These are phyloP conservation scores for Stegostoma tigrinum DNA, from an alignment of 2,113 vertebrate species.

Conservation along the genomic window DNA sequence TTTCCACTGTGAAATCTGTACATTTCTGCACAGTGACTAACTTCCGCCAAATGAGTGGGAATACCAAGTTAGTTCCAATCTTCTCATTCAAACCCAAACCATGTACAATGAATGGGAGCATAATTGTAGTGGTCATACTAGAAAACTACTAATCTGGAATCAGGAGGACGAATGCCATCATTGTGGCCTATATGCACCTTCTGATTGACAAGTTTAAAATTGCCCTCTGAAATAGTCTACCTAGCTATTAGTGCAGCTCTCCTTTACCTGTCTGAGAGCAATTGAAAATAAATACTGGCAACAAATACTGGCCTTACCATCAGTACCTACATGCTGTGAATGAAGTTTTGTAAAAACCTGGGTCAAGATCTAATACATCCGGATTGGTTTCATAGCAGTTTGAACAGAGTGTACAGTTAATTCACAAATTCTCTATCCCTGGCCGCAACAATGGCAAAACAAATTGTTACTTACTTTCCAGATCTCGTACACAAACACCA, in stretches of 20 bases:
- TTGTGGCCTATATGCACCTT: too few species aligned
- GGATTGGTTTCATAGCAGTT: not conserved
- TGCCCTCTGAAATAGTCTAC: too few species aligned
- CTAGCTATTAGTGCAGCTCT: too few species aligned
- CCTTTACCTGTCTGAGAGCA: too few species aligned
- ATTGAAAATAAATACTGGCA: too few species aligned
- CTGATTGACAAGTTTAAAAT: too few species aligned
- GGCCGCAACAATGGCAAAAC: not conserved
- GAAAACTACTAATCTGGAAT: too few species aligned
- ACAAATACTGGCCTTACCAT: too few species aligned
- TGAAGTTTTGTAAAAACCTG: not conserved
- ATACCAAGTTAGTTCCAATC: not conserved
- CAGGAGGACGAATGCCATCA: too few species aligned
- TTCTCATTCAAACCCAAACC: not conserved
- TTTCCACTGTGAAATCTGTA: not conserved
- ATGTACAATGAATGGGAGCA: not conserved
- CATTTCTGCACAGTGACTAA: not conserved
- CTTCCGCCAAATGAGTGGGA: not conserved
- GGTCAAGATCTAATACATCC: not conserved
- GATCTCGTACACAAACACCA: constrained; percentile 82
- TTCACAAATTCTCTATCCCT: not conserved
- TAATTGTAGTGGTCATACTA: too few species aligned
- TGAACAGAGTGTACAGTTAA: not conserved
- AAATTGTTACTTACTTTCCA: constrained; percentile 76
- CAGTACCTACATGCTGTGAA: too few species aligned